Base-by-base conservation (phyloP, 2,888 invertebrate species). In the Ectemnius continuus region DNA sequence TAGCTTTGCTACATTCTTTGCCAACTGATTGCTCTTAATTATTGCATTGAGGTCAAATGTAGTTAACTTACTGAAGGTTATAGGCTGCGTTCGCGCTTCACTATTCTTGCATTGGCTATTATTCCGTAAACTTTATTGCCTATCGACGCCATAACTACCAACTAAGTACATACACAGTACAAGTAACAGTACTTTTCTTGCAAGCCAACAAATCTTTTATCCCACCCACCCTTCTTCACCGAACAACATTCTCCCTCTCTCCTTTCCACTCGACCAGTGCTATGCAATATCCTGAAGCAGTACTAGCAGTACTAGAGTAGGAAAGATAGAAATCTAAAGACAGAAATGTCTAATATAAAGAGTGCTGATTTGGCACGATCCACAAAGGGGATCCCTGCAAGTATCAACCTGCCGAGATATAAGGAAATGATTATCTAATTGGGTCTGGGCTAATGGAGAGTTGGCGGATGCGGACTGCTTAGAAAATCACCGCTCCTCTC, bases 41-140 rank as follows among this genome's bases (percentile, higher is more conserved):
- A 84, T 79, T 84, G 77, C 82, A 88, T 88, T 87, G 86, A 86
- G 88, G 87, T 88, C 86, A 87, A 88, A 86, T 82, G 74, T 82
- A 85, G 81, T 87, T 84, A 84, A 87, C 76, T 82, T 74, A 67
- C 78, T 77, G 84, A 85, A 85, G 80, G 84, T 85, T 81, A 73
- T 63, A 58, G 67, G 60, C 60, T 48, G 62, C 62, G 68, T 77
- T 74, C 75, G 74, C 76, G 73, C 76, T 81, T 82, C 36, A 65
- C 20, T 62, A 76, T 75, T 67, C 67, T 67, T 58, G 60, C 65
- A 47, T 67, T 36, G 59, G 26, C 72, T 73, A 76, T 70, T 76
- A 69, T 71, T 76, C 64, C 36, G 57, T 36, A 36, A 36, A 6
- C 36, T 36, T 8, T 36, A 36, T 36, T 36, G 36, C 5, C 36